Evolutionary conservation across 1,140 invertebrate species (phyloP).

Genomic region (Amyelois transitella): DNA sequence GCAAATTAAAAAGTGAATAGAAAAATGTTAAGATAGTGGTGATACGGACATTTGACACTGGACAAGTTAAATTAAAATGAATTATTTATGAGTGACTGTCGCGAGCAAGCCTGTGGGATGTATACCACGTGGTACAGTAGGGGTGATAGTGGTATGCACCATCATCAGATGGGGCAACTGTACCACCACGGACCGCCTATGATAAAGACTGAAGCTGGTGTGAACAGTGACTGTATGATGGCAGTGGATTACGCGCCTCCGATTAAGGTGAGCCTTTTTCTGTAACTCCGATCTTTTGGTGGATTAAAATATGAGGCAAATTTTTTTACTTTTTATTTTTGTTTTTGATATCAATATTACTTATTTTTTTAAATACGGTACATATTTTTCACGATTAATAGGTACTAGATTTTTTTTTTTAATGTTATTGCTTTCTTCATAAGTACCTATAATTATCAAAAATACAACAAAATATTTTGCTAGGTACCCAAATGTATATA

Average conservation of each 20-base stretch:
- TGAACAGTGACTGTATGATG: conserved; percentile 74
- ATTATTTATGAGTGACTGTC: conserved; percentile 64
- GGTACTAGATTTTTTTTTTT: no score
- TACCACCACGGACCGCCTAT: conserved; percentile 72
- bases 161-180: conserved; percentile 70
- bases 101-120: conserved; percentile 61
- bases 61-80: conserved; percentile 26
- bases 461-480: no score
- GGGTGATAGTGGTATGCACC: conserved; percentile 68
- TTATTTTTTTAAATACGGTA: no score
- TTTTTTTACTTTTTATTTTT: no score
- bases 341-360: no score
- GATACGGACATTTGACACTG: neutral
- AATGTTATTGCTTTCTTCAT: no score
- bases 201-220: conserved; percentile 73
- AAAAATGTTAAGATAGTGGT: neutral
- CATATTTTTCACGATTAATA: no score
- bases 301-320: no score
- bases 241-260: conserved; percentile 72
- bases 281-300: no score
- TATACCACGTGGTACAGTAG: conserved; percentile 74
- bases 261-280: conserved; percentile 63
- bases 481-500: no score
- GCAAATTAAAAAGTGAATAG: neutral
- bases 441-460: no score